Base-by-base conservation (phyloP, 2,888 invertebrate species). In the Andrena hattorfiana region DNA sequence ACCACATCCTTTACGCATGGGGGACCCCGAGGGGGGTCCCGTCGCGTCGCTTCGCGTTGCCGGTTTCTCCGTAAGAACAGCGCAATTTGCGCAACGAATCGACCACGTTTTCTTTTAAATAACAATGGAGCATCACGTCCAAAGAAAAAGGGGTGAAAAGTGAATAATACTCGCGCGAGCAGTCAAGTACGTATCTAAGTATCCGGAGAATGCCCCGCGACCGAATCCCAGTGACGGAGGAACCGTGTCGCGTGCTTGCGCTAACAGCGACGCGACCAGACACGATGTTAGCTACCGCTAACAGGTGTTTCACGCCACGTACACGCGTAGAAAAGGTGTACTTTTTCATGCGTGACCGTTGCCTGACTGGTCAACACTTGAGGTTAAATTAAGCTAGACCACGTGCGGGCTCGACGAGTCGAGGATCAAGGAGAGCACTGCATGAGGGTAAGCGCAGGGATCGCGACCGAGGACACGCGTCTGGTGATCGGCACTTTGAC, bases 391-490 rank as follows among this genome's bases (percentile, higher is more conserved):
- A 35, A 60, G 62, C 20, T 10, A 62, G 62, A 20, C 62, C 62
- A 62, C 62, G 62, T 35, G 62, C 32, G n/a, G 28, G 20, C 32
- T 20, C 3, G 20, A 0, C 32, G 32, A 4, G 35, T 5, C 1
- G 28, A 8, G 20, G 0, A 28, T 20, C 16, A 30, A n/a, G 23
- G 23, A 16, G 13, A 23, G 20, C 63, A 23, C 16, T 23, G 48
- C 6, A 8, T 35, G 10, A 59, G 13, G 66, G 23, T 73, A 60
- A 74, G 74, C 32, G 48, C 51, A 48, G 60, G 48, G 16, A 23
- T 42, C 30, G 59, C 20, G 20, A 64, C 20, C 26, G 48, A 48
- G 26, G 26, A 30, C 73, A 64, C 64, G 35, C 77, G 74, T 59
- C 30, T 35, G 35, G 32, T 35, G 35, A 72, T 63, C 20, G 63